These are phyloP conservation scores for Euplexia lucipara DNA, from an alignment of 2,888 invertebrate species.

Conservation along the genomic window DNA sequence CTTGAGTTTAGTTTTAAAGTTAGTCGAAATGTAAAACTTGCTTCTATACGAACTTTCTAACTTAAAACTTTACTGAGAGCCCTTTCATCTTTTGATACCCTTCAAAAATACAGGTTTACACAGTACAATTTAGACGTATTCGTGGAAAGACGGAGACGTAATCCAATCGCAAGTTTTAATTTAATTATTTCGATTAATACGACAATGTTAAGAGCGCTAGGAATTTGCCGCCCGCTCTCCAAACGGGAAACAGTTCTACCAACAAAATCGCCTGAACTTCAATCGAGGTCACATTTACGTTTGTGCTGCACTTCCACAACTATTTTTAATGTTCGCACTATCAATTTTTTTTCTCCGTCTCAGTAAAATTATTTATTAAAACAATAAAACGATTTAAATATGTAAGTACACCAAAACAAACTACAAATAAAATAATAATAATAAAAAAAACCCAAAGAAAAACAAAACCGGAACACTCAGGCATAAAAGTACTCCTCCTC, in stretches of 20 bases:
- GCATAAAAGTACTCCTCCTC: no score
- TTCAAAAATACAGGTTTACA: conserved; percentile 34
- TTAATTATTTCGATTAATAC: conserved; percentile 75
- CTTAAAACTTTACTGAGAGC: not conserved
- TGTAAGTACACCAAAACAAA: no score
- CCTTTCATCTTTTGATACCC: not conserved
- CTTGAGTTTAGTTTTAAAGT: not conserved
- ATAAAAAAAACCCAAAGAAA: no score
- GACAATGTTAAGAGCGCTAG: conserved; percentile 66
- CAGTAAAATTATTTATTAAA: no score
- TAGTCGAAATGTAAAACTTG: not conserved
- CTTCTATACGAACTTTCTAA: not conserved
- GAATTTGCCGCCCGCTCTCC: conserved; percentile 69
- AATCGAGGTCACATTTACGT: conserved; percentile 65
- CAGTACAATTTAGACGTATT: conserved; percentile 63
- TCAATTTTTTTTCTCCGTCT: conserved; percentile 49
- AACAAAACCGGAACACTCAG: no score
- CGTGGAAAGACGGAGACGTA: conserved; percentile 57
- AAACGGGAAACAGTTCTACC: conserved; percentile 79
- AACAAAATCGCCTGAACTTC: conserved; percentile 47
- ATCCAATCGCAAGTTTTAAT: conserved; percentile 69
- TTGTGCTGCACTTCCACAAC: conserved; percentile 49
- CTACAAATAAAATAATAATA: no score
- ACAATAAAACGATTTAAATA: no score
- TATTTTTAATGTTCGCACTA: conserved; percentile 67